Evolutionary conservation across 1,140 invertebrate species (phyloP).

Genomic region (Drosophila nebulosa): DNA sequence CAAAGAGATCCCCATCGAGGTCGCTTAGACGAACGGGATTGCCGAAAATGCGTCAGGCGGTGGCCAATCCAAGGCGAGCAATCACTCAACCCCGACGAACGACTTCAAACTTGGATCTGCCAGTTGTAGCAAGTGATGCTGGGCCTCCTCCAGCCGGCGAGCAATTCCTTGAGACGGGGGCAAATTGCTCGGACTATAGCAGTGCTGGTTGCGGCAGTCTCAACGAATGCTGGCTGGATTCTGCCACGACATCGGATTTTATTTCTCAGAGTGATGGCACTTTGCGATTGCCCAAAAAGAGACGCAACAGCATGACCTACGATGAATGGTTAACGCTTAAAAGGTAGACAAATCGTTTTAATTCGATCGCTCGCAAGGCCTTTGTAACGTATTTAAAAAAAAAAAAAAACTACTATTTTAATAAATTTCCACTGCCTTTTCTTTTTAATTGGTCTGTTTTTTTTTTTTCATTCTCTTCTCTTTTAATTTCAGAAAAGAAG

Average conservation of each 20-base stretch:
- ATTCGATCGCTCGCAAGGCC: no score
- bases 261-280: neutral
- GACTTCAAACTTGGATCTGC: neutral
- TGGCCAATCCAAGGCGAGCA: neutral
- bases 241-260: neutral
- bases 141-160: neutral
- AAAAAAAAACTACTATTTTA: no score
- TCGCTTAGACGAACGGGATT: neutral
- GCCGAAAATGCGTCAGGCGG: neutral
- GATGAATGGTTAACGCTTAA: conserved; percentile 2
- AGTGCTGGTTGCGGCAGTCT: neutral
- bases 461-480: no score
- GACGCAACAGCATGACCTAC: neutral
- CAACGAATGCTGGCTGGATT: neutral
- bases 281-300: neutral
- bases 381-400: no score
- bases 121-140: no score
- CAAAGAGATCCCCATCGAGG: neutral
- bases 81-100: neutral
- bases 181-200: neutral
- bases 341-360: neutral
- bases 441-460: no score
- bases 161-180: neutral
- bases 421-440: no score
- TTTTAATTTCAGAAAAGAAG: conserved; percentile 3